Base-by-base conservation (phyloP, 2,888 invertebrate species). In the Yponomeuta cagnagella region DNA sequence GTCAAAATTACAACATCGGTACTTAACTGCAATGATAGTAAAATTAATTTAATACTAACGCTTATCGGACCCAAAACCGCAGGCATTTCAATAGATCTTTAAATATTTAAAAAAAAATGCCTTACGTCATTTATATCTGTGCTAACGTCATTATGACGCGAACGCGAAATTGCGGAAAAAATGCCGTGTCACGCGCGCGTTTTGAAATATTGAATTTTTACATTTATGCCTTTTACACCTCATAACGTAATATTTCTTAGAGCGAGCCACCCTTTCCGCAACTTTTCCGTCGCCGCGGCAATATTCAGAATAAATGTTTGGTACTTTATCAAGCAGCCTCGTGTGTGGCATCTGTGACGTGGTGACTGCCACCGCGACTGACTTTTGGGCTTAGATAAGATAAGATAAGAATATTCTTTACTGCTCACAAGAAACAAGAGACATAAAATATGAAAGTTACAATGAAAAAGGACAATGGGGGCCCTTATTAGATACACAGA, bases 151-250 rank as follows among this genome's bases (percentile, higher is more conserved):
- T 80, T 84, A 83, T 83, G 80, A 82, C n/a, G 68, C 68, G 31
- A 80, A 78, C 81, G 80, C 78, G 79, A 84, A 88, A 88, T 87
- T 84, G 85, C 80, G 81, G 82, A 83, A 85, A 89, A 87, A 86
- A 82, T 85, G 76, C 82, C 83, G 8, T 84, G 82, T 71, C 84
- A 86, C 81, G 78, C 67, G 78, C 67, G 78, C 81, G 76, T 81
- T 58, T 80, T 86, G 86, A 89, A 90, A 90, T 90, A 90, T 92
- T 90, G 89, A 90, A 89, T 90, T 89, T 90, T 90, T 90, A 91
- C 90, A 90, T 91, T 90, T 89, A 91, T 91, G 88, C 86, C 84
- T 88, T 91, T 91, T 84, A 91, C 92, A 91, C 90, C 90, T 91
- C 92, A 92, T 91, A 90, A 90, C 90, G 90, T 90, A 90, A 91